Percentiles rank a stretch among this genome's conserved stretches.
Conservation (phyloP, 2,797 vertebrate genomes). For the Echiichthys vipera region DNA sequence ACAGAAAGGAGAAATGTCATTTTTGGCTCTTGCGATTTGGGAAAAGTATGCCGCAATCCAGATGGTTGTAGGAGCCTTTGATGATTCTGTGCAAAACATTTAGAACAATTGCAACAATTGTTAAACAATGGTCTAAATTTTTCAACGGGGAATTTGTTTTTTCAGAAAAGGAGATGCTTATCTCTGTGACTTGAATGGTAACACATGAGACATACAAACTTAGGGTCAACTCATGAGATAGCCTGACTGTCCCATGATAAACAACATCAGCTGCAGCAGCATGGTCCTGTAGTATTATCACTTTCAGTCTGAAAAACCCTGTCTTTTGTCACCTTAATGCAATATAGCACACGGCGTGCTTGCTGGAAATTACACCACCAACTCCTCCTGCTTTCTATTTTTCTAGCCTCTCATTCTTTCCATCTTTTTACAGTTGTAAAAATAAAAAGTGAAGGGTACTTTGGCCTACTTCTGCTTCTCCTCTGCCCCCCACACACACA, state of each 20-base stretch:
- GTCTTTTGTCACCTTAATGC: not conserved
- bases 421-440: conserved; percentile 43
- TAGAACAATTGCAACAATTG: not conserved
- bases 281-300: not conserved
- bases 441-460: conserved; percentile 29
- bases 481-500: conserved; percentile 4
- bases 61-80: not conserved
- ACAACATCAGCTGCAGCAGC: conserved; percentile 11
- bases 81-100: no score
- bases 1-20: not conserved
- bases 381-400: conserved; percentile 27
- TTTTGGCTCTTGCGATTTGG: no score
- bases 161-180: not conserved
- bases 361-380: not conserved
- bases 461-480: conserved; percentile 59
- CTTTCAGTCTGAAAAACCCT: conserved; percentile 11
- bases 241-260: not conserved
- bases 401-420: conserved; percentile 39
- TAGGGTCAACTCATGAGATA: not conserved
- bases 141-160: not conserved
- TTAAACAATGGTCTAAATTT: not conserved
- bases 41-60: no score
- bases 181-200: not conserved
- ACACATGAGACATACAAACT: not conserved
- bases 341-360: conserved; percentile 1